These are phyloP conservation scores for Squalus acanthias DNA, from an alignment of 2,797 vertebrate genomes.

Conservation along the genomic window DNA sequence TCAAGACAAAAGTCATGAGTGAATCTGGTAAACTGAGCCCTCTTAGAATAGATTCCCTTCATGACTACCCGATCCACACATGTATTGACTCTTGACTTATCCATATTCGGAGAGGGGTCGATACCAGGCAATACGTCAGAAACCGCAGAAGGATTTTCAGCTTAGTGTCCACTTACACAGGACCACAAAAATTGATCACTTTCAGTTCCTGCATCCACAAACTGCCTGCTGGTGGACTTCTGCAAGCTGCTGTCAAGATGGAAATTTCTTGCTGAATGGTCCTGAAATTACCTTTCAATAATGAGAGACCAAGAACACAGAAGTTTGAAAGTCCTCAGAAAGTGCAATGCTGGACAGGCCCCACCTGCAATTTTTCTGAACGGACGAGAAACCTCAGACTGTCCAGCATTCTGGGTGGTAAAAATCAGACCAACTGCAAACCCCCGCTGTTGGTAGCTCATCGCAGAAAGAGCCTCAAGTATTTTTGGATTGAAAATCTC, in stretches of 20 bases:
- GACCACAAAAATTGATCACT: not conserved
- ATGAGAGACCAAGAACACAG: not conserved
- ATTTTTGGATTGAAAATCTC: not conserved
- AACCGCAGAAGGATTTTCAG: not conserved
- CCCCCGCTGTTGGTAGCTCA: not conserved
- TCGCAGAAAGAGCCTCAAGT: too few species aligned
- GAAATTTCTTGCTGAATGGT: not conserved
- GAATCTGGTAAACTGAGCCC: not conserved
- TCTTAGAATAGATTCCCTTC: not conserved
- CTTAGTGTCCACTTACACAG: not conserved
- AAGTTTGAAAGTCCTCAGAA: not conserved
- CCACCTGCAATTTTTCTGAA: not conserved
- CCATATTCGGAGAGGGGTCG: not conserved
- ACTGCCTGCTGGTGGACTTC: not conserved
- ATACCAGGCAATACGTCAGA: not conserved
- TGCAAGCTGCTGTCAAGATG: not conserved
- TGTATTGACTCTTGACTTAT: not conserved
- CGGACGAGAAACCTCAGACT: not conserved
- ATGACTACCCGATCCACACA: not conserved
- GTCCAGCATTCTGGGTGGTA: not conserved
- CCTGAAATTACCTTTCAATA: not conserved
- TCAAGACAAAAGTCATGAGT: too few species aligned
- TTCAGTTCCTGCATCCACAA: not conserved
- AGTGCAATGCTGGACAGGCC: too few species aligned
- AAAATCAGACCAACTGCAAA: not conserved